Conservation (phyloP, 2,113 vertebrate genomes). For the Phaethornis superciliosus region DNA sequence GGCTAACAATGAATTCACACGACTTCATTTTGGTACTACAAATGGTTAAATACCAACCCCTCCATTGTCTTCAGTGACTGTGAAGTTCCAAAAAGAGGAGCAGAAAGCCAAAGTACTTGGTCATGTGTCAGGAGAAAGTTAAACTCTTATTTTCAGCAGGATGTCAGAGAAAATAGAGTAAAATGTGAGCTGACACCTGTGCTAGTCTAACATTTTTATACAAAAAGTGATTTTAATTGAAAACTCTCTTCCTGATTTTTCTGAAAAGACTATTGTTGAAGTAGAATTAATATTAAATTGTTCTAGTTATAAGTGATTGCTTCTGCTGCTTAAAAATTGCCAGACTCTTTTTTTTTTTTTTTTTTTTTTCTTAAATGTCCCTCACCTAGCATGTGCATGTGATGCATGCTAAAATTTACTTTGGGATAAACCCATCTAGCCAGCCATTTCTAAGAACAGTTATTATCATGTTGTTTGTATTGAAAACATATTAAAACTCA, state of each 20-base stretch:
- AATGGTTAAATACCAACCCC: background rate
- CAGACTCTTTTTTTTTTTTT: background rate
- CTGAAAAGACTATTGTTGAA: background rate
- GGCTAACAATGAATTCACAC: background rate
- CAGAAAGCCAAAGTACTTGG: background rate
- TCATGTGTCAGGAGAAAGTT: background rate
- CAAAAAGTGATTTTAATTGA: background rate
- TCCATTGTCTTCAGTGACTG: accelerated
- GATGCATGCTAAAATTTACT: slow-evolving; percentile 35
- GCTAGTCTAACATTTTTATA: background rate
- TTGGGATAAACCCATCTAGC: slow-evolving; percentile 51
- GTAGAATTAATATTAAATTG: background rate
- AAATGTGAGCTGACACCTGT: background rate
- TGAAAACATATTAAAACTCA: slow-evolving; percentile 69
- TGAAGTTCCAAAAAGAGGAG: background rate
- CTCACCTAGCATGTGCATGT: background rate
- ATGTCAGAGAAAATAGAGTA: background rate
- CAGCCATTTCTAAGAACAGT: slow-evolving; percentile 53
- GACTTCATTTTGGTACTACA: background rate
- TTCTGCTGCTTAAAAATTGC: background rate
- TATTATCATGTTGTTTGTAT: slow-evolving; percentile 53
- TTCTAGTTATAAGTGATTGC: background rate
- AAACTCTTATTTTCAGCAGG: background rate
- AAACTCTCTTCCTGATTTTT: background rate
- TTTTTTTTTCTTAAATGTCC: background rate